Conservation (phyloP, 2,797 vertebrate species). For the Thripadectes ignobilis region DNA sequence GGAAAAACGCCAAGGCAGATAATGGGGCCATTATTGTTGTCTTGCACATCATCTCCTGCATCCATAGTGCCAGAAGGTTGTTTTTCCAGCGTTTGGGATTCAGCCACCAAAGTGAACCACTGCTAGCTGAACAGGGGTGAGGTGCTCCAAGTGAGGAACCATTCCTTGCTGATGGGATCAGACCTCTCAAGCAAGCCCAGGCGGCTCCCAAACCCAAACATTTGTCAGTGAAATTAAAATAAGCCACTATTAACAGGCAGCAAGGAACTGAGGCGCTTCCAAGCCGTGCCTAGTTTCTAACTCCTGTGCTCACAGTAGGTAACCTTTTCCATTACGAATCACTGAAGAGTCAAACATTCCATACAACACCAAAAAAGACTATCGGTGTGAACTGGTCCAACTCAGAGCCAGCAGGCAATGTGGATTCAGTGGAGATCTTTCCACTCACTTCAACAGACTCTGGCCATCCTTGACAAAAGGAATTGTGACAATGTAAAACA, state of each 20-base stretch:
- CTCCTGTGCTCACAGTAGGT: neutral
- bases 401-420: neutral
- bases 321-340: conserved; percentile 19
- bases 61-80: neutral
- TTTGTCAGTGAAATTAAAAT: conserved; percentile 25
- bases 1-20: neutral
- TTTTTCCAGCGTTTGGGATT: neutral
- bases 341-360: neutral
- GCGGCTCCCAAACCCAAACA: neutral
- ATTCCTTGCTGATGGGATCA: conserved; percentile 35
- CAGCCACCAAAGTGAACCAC: conserved; percentile 19
- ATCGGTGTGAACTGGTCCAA: neutral
- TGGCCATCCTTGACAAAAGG: neutral
- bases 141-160: conserved; percentile 24
- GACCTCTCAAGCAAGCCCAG: conserved; percentile 50
- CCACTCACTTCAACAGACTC: neutral
- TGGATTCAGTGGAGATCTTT: neutral
- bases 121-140: conserved; percentile 33
- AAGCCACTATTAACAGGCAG: neutral
- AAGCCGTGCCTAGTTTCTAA: neutral
- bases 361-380: neutral
- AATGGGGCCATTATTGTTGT: accelerated
- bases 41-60: neutral
- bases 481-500: neutral
- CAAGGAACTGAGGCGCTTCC: neutral